Evolutionary conservation across 2,113 vertebrate species (phyloP), one percentile per base, ranked within the genome.

Genomic region (Pundamilia nyererei): DNA sequence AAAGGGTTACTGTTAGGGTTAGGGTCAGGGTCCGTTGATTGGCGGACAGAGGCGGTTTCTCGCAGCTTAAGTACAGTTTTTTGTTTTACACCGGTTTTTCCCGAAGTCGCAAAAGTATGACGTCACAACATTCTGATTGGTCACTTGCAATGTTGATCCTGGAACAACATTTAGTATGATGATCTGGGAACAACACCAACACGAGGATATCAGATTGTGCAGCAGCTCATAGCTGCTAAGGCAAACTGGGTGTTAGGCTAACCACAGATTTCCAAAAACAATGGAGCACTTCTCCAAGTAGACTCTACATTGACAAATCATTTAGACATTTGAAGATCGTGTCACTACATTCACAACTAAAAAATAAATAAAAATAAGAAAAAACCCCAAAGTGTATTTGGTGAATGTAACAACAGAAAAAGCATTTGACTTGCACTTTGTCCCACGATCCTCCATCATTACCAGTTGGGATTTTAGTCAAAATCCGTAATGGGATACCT

Each of bases 231-330:
- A 42, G n/a, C n/a, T 15, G 12, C 33, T 42, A 6, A 70, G 38
- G 7, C 12, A 15, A 70, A 42, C 65, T 70, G 5, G 7, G 0
- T 70, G 35, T 70, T 1, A 70, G 12, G 35, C n/a, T 42, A 42
- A 70, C 65, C 0, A 24, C 35, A 40, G 1, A 70, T 70, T 14
- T 70, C 65, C n/a, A 14, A 24, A 70, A 9, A 0, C 35, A 70
- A 21, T 70, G 65, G 65, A 70, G 35, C 35, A 9, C 35, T 42
- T 1, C 7, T 70, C 35, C 35, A 70, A 70, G 7, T 70, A 70
- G 12, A 14, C 35, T 42, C 35, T 40, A 42, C n/a, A 24, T 1
- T 15, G 38, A 42, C n/a, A 70, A 42, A 70, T 24, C n/a, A 24
- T 24, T 24, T 21, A 70, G 35, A 42, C 7, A 70, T 9, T 24